Percentiles rank a stretch among this genome's conserved stretches.
These are phyloP conservation scores for Phocoena phocoena DNA, from an alignment of 2,113 vertebrate species.

Conservation along the genomic window DNA sequence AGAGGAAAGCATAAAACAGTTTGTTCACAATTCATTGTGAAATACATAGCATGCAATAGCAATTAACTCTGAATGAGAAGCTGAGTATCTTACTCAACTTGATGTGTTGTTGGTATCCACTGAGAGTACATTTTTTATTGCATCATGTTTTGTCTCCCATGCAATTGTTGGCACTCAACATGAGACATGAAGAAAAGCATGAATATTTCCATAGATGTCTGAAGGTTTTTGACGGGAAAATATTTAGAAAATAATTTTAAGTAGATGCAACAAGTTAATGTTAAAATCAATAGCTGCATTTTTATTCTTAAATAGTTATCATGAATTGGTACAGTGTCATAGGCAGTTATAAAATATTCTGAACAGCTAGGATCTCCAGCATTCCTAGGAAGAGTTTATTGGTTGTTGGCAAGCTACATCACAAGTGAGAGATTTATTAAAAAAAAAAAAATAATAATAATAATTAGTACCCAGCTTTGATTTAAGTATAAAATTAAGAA, in stretches of 20 bases:
- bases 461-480: not conserved
- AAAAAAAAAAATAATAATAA: not conserved
- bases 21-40: not conserved
- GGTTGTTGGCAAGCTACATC: not conserved
- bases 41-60: not conserved
- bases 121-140: not conserved
- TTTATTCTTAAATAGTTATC: not conserved
- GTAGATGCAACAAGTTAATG: not conserved
- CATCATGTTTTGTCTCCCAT: not conserved
- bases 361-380: not conserved
- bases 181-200: not conserved
- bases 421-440: not conserved
- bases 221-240: not conserved
- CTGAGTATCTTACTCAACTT: not conserved
- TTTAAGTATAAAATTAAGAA: not conserved
- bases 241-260: not conserved
- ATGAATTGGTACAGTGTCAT: not conserved
- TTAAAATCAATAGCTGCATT: not conserved
- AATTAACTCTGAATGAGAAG: not conserved
- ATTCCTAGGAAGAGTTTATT: not conserved
- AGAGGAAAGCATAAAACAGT: not conserved
- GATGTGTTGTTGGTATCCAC: not conserved
- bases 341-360: not conserved
- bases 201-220: not conserved
- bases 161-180: not conserved